Conservation (phyloP, 2,113 vertebrate species). For the Balaeniceps rex region DNA sequence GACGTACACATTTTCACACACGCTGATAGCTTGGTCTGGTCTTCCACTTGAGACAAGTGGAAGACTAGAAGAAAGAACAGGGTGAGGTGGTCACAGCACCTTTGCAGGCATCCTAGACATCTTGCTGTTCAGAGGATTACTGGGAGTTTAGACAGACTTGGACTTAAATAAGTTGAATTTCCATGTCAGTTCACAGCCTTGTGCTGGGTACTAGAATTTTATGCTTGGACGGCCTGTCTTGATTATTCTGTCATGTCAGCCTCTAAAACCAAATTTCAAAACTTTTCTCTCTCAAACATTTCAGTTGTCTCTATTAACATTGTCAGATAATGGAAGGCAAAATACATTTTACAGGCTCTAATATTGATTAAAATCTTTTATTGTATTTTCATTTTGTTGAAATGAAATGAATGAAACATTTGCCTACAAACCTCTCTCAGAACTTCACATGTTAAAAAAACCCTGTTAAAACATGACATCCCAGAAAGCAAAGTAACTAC, state of each 20-base stretch:
- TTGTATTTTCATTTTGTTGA: not conserved
- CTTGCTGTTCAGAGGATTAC: not conserved
- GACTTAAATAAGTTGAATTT: not conserved
- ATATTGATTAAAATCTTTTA: not conserved
- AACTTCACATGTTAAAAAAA: not conserved
- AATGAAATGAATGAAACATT: not conserved
- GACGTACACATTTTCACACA: not conserved
- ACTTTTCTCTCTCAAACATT: not conserved
- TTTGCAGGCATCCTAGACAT: not conserved
- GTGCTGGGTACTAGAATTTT: not conserved
- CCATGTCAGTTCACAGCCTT: not conserved
- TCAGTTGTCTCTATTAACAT: not conserved
- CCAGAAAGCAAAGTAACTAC: not conserved
- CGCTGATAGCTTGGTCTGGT: not conserved
- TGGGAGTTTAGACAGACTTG: not conserved
- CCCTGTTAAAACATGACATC: not conserved
- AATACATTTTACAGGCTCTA: not conserved
- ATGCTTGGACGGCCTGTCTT: not conserved
- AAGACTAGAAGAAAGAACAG: not conserved
- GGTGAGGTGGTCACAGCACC: not conserved
- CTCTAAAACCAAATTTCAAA: not conserved
- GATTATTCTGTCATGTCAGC: not conserved
- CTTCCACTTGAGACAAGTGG: not conserved
- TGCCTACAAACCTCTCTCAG: not conserved
- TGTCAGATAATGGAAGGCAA: not conserved